Base-by-base conservation (phyloP, 2,888 invertebrate genomes). In the Anodontia alba region DNA sequence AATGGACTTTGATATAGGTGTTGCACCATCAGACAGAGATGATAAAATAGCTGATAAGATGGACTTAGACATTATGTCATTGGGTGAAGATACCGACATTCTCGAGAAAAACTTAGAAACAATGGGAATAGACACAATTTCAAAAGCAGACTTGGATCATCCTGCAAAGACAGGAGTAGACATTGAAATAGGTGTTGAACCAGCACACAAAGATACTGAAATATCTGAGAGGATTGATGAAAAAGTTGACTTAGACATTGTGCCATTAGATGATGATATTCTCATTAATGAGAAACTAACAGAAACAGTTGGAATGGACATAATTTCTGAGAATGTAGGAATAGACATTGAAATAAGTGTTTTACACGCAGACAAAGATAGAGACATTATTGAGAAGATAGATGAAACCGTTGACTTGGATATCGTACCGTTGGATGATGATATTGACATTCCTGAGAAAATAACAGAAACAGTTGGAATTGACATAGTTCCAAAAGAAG, bases 361-460 rank as follows among this genome's bases (percentile, higher is more conserved):
- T 54, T 5, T 5, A 49, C 26, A 23, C 17, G 23, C 5, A 26
- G 3, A 2, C 10, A 26, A n/a, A 54, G 10, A 54, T 26, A 20
- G 87, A 36, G 79, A 76, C 43, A 80, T 85, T 12, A 76, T 33
- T 57, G 81, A 85, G 68, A 81, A 82, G 20, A 73, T 68, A 26
- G 54, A 26, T 68, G 72, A 84, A 79, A 46, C 51, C 38, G 29
- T 54, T 42, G 15, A 46, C 42, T 71, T 12, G 46, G n/a, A 49
- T 51, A 36, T 26, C 42, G 20, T 43, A 15, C 46, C 15, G 3
- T 38, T 38, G 12, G 38, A 38, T 38, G 38, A 38, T 38, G 12
- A 38, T 38, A 5, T 38, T 38, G 12, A 38, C 38, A 38, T 38
- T 38, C 38, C 5, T 5, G 38, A 38, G 38, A 38, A 38, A 38